A percentile compares a stretch with the other conserved stretches of the same genome.
Conservation (phyloP, 37 sponge, comb jelly and placozoan species). For the Chondrilla cf. caribensis region DNA sequence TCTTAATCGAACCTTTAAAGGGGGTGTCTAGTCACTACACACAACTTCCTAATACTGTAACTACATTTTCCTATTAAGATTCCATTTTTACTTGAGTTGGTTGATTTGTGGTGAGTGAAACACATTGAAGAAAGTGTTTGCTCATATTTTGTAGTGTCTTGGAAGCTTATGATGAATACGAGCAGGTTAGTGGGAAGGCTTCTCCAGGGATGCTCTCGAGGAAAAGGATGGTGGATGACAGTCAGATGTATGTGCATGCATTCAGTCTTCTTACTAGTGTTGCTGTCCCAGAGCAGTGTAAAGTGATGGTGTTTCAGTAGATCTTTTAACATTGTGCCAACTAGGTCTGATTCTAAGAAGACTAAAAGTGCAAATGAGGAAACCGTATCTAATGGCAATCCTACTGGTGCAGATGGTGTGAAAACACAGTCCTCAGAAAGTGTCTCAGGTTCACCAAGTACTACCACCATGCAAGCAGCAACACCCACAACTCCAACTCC, state of each 20-base stretch:
- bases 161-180: constrained; percentile 6
- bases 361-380: neutral
- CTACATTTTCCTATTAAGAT: too few species aligned
- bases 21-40: too few species aligned
- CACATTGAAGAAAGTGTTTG: too few species aligned
- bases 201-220: neutral
- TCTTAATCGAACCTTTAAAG: too few species aligned
- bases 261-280: too few species aligned
- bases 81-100: too few species aligned
- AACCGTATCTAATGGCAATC: neutral
- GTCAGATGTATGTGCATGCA: neutral
- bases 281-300: too few species aligned
- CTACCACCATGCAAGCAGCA: neutral
- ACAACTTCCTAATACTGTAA: too few species aligned
- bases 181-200: neutral
- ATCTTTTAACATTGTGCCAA: too few species aligned
- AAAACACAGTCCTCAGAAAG: neutral
- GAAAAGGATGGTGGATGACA: constrained; percentile 3
- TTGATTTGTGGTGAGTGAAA: too few species aligned
- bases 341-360: neutral
- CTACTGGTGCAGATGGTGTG: neutral
- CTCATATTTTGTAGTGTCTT: too few species aligned
- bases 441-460: neutral
- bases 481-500: constrained; percentile 1
- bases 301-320: too few species aligned